Percentiles rank a stretch among this genome's conserved stretches.
phyloP scores from a whole-genome alignment of 2,113 vertebrate species.

The Pelecanus crispus region DNA sequence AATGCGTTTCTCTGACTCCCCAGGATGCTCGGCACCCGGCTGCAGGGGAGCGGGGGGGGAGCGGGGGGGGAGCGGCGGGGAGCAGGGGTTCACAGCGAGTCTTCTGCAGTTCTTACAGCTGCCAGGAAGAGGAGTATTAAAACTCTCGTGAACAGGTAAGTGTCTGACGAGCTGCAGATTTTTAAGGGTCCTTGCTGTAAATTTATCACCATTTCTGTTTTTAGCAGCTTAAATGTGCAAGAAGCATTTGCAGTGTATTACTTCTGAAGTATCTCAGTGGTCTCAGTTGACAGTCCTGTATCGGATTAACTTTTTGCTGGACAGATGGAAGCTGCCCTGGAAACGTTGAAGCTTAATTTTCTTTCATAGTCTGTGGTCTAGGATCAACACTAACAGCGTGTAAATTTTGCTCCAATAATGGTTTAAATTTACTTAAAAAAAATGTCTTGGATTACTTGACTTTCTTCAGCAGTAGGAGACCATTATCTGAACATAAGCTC shows the following conservation, averaged over 20 bases:
- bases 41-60: background rate
- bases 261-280: background rate
- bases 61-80: too few species aligned
- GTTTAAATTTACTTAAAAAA: background rate
- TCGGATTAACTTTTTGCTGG: background rate
- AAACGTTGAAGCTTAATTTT: background rate
- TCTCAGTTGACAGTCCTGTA: background rate
- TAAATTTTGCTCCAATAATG: background rate
- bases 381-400: background rate
- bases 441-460: background rate
- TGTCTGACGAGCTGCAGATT: background rate
- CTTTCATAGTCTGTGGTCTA: background rate
- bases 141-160: background rate
- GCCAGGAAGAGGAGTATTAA: background rate
- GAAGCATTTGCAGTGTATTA: background rate
- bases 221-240: background rate
- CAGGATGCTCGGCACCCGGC: accelerated
- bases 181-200: background rate
- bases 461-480: background rate
- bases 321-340: background rate
- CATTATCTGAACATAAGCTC: background rate
- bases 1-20: background rate
- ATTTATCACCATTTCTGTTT: background rate
- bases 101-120: background rate
- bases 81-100: background rate